Percentiles rank a stretch among this genome's conserved stretches.
Evolutionary conservation across 2,888 invertebrate species (phyloP).

Genomic region (Sarcophaga rosellei): DNA sequence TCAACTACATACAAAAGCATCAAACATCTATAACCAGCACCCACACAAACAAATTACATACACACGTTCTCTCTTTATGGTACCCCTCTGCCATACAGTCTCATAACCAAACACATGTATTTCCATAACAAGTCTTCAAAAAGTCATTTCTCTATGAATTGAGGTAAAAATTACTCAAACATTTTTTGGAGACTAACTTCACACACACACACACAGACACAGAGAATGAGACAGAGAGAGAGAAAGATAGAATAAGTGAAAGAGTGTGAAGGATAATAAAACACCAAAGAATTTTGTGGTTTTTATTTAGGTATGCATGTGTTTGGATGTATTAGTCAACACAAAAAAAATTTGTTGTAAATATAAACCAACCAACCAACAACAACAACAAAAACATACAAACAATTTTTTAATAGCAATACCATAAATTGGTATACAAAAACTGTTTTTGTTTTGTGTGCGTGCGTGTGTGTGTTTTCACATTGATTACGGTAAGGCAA

Average conservation of each 20-base stretch:
- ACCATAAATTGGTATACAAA: conserved; percentile 30
- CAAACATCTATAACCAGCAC: background rate
- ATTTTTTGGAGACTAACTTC: background rate
- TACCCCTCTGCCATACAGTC: background rate
- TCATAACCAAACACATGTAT: background rate
- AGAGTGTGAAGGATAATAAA: background rate
- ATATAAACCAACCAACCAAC: background rate
- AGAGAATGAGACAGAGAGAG: background rate
- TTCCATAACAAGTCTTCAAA: conserved; percentile 32
- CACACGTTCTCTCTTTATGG: background rate
- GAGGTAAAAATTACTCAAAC: conserved; percentile 44
- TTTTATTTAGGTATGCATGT: background rate
- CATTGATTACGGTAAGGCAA: too few relatives aligned
- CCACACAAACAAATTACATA: background rate
- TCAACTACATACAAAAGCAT: conserved; percentile 21
- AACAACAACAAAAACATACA: conserved; percentile 11
- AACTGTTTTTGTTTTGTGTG: background rate
- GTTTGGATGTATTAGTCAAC: background rate
- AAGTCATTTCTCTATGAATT: conserved; percentile 48
- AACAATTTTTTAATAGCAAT: conserved; percentile 9
- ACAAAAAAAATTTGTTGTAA: conserved; percentile 5
- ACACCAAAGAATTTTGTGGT: conserved; percentile 52
- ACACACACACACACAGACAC: background rate
- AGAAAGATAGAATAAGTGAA: too few relatives aligned
- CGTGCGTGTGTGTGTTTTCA: too few relatives aligned